Conservation (phyloP, 2,888 invertebrate species). For the Leptothorax acervorum region DNA sequence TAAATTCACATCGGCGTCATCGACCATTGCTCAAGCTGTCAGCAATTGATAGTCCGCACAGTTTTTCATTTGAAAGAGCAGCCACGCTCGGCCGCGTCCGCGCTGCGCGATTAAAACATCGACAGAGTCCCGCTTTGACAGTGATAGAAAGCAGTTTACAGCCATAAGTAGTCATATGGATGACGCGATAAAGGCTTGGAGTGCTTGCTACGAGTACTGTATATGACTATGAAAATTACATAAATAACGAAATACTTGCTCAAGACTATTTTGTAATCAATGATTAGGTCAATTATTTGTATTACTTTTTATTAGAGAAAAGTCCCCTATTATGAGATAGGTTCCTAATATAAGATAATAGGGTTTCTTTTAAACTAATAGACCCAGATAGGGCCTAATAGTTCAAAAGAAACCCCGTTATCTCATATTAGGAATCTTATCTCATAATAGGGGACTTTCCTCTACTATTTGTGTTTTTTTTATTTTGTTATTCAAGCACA, state of each 20-base stretch:
- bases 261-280: background rate
- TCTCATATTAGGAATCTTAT: no score
- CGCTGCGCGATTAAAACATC: conserved; percentile 36
- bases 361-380: no score
- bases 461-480: background rate
- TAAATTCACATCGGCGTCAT: conserved; percentile 36
- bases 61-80: conserved; percentile 35
- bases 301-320: background rate
- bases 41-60: conserved; percentile 32
- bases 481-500: background rate
- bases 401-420: no score
- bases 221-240: background rate
- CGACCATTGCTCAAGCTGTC: conserved; percentile 39
- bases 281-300: background rate
- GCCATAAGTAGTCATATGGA: background rate
- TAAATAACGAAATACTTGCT: background rate
- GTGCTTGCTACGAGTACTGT: background rate
- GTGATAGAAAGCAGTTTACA: conserved; percentile 31
- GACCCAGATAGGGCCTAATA: no score
- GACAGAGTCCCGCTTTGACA: conserved; percentile 14
- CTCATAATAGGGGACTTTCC: no score
- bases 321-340: no score
- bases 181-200: conserved; percentile 1
- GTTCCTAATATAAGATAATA: no score
- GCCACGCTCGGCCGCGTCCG: background rate